phyloP scores from a whole-genome alignment of 2,797 vertebrate genomes.

The Chaunax sp. region DNA sequence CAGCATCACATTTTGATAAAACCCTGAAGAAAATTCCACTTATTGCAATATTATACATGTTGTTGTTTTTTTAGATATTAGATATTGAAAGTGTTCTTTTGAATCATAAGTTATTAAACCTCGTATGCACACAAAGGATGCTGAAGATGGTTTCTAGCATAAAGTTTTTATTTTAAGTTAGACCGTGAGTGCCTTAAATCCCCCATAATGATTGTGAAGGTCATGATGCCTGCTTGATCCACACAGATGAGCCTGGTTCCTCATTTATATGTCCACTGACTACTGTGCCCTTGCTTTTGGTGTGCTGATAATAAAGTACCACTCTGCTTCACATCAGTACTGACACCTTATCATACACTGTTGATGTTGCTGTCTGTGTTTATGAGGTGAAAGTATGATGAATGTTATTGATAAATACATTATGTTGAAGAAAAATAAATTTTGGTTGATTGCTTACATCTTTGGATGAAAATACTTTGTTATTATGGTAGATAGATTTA shows the following conservation, averaged over 20 bases:
- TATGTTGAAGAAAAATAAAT: slow-evolving; percentile 42
- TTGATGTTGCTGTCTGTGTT: slow-evolving; percentile 43
- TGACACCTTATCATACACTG: slow-evolving; percentile 21
- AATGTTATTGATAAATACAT: slow-evolving; percentile 11
- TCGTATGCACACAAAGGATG: slow-evolving; percentile 1
- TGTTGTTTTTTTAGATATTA: not conserved
- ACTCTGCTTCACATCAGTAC: slow-evolving; percentile 23
- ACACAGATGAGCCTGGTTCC: slow-evolving; percentile 15
- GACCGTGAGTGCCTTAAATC: slow-evolving; percentile 30
- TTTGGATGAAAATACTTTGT: not conserved
- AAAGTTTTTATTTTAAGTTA: slow-evolving; percentile 4
- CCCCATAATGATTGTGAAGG: not conserved
- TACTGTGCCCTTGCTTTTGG: slow-evolving; percentile 47
- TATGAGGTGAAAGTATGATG: slow-evolving; percentile 37
- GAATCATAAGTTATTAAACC: not conserved
- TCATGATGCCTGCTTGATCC: slow-evolving; percentile 1
- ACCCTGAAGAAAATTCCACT: slow-evolving; percentile 17
- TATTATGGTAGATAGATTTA: no score
- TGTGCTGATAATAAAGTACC: slow-evolving; percentile 49
- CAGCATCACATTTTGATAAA: slow-evolving; percentile 12
- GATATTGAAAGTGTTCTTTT: slow-evolving; percentile 4
- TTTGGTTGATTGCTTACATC: slow-evolving; percentile 27
- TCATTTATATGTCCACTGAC: slow-evolving; percentile 28
- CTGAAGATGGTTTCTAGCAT: slow-evolving; percentile 4
- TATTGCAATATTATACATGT: not conserved